phyloP scores from a whole-genome alignment of 2,888 invertebrate genomes.

The Cosmia trapezina region DNA sequence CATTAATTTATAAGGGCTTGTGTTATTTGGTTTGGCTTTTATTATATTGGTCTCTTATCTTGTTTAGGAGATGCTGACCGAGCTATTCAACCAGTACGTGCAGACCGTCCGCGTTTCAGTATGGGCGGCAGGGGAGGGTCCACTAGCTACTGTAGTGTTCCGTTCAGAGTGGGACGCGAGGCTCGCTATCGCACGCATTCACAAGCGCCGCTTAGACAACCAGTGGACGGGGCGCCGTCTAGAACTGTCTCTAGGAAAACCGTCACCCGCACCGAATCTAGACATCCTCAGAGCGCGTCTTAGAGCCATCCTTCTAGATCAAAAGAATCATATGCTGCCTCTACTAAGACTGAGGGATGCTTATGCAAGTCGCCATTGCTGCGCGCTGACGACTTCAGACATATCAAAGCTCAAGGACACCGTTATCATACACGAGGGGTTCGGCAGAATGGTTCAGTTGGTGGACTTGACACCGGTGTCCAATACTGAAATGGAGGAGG shows the following conservation, averaged over 20 bases:
- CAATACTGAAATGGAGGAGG: constrained; percentile 82
- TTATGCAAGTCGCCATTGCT: constrained; percentile 95
- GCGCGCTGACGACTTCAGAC: constrained; percentile 93
- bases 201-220: constrained; percentile 94
- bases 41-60: constrained; percentile 9
- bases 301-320: constrained; percentile 93
- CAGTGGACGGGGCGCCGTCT: constrained; percentile 93
- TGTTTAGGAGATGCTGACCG: constrained; percentile 82
- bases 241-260: constrained; percentile 92
- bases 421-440: constrained; percentile 86
- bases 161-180: constrained; percentile 93
- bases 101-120: constrained; percentile 81
- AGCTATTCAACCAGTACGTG: constrained; percentile 84
- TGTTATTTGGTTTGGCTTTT: background rate
- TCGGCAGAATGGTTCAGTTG: constrained; percentile 85
- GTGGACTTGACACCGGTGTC: constrained; percentile 81
- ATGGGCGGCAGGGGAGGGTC: constrained; percentile 85
- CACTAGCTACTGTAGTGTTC: constrained; percentile 93
- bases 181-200: constrained; percentile 95
- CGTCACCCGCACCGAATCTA: constrained; percentile 91
- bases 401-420: constrained; percentile 94
- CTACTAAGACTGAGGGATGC: constrained; percentile 95
- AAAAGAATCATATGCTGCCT: constrained; percentile 93
- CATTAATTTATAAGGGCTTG: constrained; percentile 1
- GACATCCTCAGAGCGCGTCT: constrained; percentile 93